Evolutionary conservation across 2,888 invertebrate genomes (phyloP).

Genomic region (Catocala fraxini): DNA sequence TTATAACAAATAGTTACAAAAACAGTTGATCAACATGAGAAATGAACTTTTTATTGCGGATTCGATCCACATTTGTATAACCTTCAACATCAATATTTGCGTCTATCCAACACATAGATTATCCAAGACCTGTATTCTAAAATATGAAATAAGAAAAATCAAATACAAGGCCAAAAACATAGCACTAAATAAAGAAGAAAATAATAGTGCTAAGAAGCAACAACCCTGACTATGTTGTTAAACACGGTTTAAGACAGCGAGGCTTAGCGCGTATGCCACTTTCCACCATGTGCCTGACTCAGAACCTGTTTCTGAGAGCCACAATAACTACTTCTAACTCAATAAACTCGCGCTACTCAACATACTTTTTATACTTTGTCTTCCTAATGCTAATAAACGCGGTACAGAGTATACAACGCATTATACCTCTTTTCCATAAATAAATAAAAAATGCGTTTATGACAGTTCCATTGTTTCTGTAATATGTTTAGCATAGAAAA

Average conservation of each 20-base stretch:
- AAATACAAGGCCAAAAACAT: background rate
- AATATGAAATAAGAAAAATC: background rate
- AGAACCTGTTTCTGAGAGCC: conserved; percentile 63
- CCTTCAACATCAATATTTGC: no score
- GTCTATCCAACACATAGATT: no score
- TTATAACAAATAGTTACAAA: no score
- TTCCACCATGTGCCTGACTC: conserved; percentile 70
- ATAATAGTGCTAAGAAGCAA: background rate
- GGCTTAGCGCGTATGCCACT: conserved; percentile 63
- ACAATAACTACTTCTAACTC: conserved; percentile 45
- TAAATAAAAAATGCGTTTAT: background rate
- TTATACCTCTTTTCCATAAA: background rate
- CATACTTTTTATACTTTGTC: conserved; percentile 31
- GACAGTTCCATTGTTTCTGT: no score
- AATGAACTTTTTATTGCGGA: no score
- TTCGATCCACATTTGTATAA: no score
- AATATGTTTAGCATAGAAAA: no score
- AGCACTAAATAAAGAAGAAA: background rate
- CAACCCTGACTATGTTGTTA: conserved; percentile 24
- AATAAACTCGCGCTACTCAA: conserved; percentile 37
- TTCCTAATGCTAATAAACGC: conserved; percentile 27
- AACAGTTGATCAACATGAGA: no score
- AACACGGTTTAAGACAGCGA: conserved; percentile 29
- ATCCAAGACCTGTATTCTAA: no score
- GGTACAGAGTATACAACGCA: no score